phyloP scores from a whole-genome alignment of 2,888 invertebrate genomes.

The Himalopsyche tibetana region DNA sequence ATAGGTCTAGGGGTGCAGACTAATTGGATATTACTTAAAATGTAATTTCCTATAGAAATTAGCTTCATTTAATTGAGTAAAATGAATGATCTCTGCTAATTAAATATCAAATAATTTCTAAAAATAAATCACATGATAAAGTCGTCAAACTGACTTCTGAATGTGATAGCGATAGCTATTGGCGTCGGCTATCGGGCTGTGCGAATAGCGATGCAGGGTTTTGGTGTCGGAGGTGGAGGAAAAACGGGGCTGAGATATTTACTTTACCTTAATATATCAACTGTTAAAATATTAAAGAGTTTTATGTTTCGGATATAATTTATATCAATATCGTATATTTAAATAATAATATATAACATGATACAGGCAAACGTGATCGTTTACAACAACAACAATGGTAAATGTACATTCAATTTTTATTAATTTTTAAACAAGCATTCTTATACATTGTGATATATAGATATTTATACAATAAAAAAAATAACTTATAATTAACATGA shows the following conservation, averaged over 20 bases:
- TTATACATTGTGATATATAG: constrained; percentile 54
- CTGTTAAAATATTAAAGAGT: constrained; percentile 24
- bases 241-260: constrained; percentile 14
- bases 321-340: constrained; percentile 48
- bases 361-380: constrained; percentile 49
- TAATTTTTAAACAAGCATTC: constrained; percentile 55
- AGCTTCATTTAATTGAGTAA: not conserved
- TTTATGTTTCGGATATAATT: constrained; percentile 12
- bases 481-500: constrained; percentile 57
- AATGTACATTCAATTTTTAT: constrained; percentile 52
- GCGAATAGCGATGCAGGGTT: constrained; percentile 41
- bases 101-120: constrained; percentile 7
- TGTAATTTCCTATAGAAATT: not conserved
- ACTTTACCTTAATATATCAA: not conserved
- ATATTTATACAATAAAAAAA: constrained; percentile 48
- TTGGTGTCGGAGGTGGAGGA: constrained; percentile 61
- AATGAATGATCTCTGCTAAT: not conserved
- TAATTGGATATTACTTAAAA: no score
- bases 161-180: constrained; percentile 52
- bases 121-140: not conserved
- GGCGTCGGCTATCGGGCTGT: not conserved
- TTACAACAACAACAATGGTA: constrained; percentile 63
- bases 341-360: constrained; percentile 50
- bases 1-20: no score
- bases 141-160: constrained; percentile 35